These are phyloP conservation scores for Lathronympha strigana DNA, from an alignment of 2,888 invertebrate species.

Conservation along the genomic window DNA sequence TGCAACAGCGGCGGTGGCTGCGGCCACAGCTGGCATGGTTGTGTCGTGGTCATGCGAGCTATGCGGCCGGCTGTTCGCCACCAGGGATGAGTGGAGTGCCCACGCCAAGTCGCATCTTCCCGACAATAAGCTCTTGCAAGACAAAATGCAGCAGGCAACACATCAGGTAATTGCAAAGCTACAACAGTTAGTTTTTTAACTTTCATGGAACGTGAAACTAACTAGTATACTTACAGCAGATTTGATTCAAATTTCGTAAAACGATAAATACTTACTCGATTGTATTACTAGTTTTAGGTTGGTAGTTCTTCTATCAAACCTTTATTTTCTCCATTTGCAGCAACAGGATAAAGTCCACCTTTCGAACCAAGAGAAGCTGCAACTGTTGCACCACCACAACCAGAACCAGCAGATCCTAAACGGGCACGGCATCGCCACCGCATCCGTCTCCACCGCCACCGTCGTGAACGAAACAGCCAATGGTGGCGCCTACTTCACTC, in stretches of 20 bases:
- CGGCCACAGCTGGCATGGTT: slow-evolving; percentile 80
- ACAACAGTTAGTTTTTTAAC: too few relatives aligned
- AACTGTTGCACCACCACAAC: slow-evolving; percentile 77
- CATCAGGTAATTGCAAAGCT: slow-evolving; percentile 28
- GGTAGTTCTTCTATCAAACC: neutral
- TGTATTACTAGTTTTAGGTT: neutral
- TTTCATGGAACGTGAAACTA: neutral
- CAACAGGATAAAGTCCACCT: slow-evolving; percentile 81
- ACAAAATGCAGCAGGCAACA: slow-evolving; percentile 73
- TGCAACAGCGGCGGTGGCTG: slow-evolving; percentile 75
- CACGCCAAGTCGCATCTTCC: slow-evolving; percentile 89
- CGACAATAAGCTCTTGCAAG: slow-evolving; percentile 77
- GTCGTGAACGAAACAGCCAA: slow-evolving; percentile 73
- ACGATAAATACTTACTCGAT: neutral
- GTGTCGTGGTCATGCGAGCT: slow-evolving; percentile 91
- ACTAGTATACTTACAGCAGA: neutral
- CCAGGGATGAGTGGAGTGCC: slow-evolving; percentile 90
- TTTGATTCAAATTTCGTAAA: neutral
- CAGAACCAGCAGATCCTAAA: slow-evolving; percentile 80
- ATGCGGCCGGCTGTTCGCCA: slow-evolving; percentile 88
- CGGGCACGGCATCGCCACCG: slow-evolving; percentile 74
- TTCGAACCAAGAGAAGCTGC: slow-evolving; percentile 78
- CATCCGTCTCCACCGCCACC: slow-evolving; percentile 75
- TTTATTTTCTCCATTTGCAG: slow-evolving; percentile 49
- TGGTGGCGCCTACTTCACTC: slow-evolving; percentile 74